These are phyloP conservation scores for Rhadina sibilatrix DNA, from an alignment of 2,113 vertebrate genomes.

Conservation along the genomic window DNA sequence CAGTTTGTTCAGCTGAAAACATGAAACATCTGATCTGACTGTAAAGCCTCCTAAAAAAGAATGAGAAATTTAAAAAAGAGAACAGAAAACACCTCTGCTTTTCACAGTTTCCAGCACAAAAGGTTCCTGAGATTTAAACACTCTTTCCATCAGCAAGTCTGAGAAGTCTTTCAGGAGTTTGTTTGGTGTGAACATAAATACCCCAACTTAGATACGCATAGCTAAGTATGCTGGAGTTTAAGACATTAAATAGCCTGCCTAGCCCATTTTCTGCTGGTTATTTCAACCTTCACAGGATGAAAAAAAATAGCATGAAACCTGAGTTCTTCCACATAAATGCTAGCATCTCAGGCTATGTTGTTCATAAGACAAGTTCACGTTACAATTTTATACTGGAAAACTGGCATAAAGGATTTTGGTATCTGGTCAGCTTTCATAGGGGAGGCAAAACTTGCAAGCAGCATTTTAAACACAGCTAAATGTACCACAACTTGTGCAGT, in stretches of 20 bases:
- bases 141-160: not conserved
- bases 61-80: not conserved
- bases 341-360: not conserved
- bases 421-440: rapidly evolving
- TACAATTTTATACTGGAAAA: not conserved
- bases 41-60: not conserved
- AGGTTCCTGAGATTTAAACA: not conserved
- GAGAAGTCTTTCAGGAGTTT: not conserved
- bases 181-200: not conserved
- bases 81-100: not conserved
- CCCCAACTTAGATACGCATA: not conserved
- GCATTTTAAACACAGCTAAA: not conserved
- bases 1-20: not conserved
- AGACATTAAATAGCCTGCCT: not conserved
- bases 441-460: not conserved
- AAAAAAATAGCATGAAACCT: not conserved
- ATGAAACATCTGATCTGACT: not conserved
- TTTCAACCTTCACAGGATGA: not conserved
- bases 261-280: not conserved
- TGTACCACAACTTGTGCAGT: not conserved
- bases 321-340: not conserved
- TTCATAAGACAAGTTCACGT: not conserved
- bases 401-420: not conserved
- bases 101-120: not conserved
- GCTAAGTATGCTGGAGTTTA: not conserved